phyloP scores from a whole-genome alignment of 2,797 vertebrate species.

The Xiphorhynchus erythropygius region DNA sequence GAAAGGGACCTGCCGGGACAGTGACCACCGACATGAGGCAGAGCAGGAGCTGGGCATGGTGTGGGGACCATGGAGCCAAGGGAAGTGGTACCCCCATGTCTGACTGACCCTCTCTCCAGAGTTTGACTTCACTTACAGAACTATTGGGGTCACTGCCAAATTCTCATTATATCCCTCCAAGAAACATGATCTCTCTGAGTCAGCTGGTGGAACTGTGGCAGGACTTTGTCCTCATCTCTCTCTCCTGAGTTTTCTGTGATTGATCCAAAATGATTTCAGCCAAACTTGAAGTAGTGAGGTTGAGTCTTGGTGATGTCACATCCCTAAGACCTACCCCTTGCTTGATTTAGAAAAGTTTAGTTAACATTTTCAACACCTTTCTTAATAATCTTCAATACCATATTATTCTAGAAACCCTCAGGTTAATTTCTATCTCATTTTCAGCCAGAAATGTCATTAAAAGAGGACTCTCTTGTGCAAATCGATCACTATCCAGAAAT shows the following conservation, averaged over 20 bases:
- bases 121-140: background rate
- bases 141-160: background rate
- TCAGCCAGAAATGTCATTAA: background rate
- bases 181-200: background rate
- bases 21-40: background rate
- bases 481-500: background rate
- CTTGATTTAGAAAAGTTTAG: background rate
- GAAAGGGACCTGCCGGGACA: background rate
- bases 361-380: background rate
- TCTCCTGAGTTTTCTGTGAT: background rate
- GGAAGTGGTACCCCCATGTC: background rate
- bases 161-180: background rate
- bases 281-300: background rate
- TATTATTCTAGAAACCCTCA: background rate
- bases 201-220: rapidly evolving
- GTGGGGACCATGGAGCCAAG: rapidly evolving
- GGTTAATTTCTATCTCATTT: background rate
- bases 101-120: background rate
- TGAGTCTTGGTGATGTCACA: background rate
- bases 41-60: background rate
- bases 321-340: background rate
- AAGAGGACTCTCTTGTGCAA: background rate
- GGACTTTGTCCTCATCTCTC: background rate
- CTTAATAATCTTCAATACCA: background rate
- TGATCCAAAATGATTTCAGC: background rate